phyloP scores from a whole-genome alignment of 1,140 invertebrate genomes.

The Brachionus asplanchnoidis region DNA sequence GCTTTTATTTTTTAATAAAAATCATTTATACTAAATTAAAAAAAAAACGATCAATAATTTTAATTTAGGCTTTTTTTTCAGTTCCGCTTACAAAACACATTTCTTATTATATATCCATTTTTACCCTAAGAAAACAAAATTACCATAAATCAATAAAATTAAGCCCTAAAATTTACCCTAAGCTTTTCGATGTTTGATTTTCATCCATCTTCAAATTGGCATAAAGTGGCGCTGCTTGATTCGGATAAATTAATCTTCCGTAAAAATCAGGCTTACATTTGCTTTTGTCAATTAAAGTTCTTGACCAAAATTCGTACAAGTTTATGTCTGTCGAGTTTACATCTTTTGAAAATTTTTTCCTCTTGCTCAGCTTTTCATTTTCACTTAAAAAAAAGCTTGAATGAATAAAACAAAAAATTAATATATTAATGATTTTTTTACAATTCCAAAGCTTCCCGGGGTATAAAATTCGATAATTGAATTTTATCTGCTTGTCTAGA shows the following conservation, averaged over 20 bases:
- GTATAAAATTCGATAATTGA: background rate
- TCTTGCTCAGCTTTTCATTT: constrained; percentile 18
- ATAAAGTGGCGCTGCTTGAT: constrained; percentile 37
- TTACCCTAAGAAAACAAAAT: constrained; percentile 12
- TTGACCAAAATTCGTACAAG: constrained; percentile 24
- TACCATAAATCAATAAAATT: constrained; percentile 15
- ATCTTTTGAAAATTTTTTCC: constrained; percentile 33
- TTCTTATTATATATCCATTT: constrained; percentile 23
- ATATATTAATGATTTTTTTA: background rate
- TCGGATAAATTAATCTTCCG: background rate
- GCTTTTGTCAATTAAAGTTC: background rate
- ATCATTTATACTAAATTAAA: constrained; percentile 4
- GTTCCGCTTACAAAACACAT: background rate
- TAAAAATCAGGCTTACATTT: constrained; percentile 29
- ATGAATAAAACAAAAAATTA: background rate
- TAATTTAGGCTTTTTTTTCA: background rate
- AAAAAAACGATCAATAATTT: constrained; percentile 9
- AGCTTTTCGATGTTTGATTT: background rate
- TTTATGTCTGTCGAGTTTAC: background rate
- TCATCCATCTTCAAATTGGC: constrained; percentile 22
- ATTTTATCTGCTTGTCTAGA: background rate
- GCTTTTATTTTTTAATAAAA: constrained; percentile 3
- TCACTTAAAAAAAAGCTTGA: background rate
- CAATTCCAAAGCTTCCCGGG: constrained; percentile 12
- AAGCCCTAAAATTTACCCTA: background rate